Percentiles rank a stretch among this genome's conserved stretches.
These are phyloP conservation scores for Riptortus pedestris DNA, from an alignment of 1,140 invertebrate species.

Conservation along the genomic window DNA sequence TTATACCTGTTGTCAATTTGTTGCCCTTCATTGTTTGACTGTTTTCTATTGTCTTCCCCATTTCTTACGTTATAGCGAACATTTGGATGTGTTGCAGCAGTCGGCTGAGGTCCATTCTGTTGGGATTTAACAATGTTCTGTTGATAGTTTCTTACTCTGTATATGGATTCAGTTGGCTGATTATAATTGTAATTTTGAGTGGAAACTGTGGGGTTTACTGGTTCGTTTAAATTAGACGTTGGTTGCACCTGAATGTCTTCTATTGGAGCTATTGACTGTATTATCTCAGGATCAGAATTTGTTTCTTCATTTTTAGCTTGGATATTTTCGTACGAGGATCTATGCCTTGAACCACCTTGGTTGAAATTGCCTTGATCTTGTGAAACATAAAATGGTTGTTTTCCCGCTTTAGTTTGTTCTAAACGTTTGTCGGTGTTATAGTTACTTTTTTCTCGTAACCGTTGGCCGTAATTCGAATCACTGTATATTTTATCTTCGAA, in stretches of 20 bases:
- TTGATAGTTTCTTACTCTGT: slow-evolving; percentile 13
- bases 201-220: slow-evolving; percentile 16
- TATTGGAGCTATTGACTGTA: slow-evolving; percentile 28
- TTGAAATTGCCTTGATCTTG: neutral
- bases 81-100: too few species aligned
- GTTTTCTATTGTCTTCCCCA: too few species aligned
- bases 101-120: neutral
- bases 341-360: neutral
- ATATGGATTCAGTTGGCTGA: slow-evolving; percentile 1
- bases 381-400: neutral
- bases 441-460: neutral
- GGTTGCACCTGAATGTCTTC: slow-evolving; percentile 29
- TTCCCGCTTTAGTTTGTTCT: neutral
- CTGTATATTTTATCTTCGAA: slow-evolving; percentile 1
- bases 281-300: slow-evolving; percentile 26
- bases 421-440: neutral
- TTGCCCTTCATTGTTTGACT: neutral
- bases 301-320: slow-evolving; percentile 3
- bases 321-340: neutral
- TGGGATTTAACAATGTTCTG: slow-evolving; percentile 9
- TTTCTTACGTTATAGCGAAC: neutral
- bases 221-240: neutral
- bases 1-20: neutral
- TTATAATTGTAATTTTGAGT: neutral
- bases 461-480: neutral